These are phyloP conservation scores for Sclerurus mexicanus DNA, from an alignment of 2,113 vertebrate species.

Conservation along the genomic window DNA sequence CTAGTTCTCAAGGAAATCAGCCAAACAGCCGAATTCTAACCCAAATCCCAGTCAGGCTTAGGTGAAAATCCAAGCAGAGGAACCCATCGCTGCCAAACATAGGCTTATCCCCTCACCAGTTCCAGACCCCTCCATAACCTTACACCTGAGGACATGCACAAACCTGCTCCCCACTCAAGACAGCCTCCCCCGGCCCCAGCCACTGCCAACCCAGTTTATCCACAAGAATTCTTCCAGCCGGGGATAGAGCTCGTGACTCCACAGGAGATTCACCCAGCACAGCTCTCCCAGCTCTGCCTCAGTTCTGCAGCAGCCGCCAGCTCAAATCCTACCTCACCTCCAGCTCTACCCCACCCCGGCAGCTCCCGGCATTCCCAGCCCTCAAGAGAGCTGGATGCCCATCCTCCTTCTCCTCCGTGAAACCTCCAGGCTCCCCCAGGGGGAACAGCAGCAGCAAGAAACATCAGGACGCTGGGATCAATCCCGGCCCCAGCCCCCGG, in stretches of 20 bases:
- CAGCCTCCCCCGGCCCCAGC: background rate
- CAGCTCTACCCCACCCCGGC: background rate
- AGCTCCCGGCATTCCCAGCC: background rate
- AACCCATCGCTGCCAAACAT: fast-evolving
- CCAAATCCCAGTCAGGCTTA: fast-evolving
- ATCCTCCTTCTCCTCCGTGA: background rate
- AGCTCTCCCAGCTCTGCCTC: background rate
- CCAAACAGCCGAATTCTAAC: background rate
- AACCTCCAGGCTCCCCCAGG: background rate
- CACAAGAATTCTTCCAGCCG: background rate
- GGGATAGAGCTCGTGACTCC: background rate
- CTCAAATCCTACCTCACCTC: background rate
- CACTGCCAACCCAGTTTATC: background rate
- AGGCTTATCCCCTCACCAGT: background rate
- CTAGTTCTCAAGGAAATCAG: background rate
- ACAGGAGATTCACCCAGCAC: background rate
- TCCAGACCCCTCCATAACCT: background rate
- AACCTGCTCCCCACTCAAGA: background rate
- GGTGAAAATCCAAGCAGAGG: background rate
- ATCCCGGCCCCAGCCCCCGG: background rate
- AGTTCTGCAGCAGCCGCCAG: background rate
- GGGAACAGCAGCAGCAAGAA: background rate
- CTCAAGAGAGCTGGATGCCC: background rate
- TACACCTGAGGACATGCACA: background rate
- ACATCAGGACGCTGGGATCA: background rate